Base-by-base conservation (phyloP, 2,888 invertebrate species). In the Branchellion lobata region DNA sequence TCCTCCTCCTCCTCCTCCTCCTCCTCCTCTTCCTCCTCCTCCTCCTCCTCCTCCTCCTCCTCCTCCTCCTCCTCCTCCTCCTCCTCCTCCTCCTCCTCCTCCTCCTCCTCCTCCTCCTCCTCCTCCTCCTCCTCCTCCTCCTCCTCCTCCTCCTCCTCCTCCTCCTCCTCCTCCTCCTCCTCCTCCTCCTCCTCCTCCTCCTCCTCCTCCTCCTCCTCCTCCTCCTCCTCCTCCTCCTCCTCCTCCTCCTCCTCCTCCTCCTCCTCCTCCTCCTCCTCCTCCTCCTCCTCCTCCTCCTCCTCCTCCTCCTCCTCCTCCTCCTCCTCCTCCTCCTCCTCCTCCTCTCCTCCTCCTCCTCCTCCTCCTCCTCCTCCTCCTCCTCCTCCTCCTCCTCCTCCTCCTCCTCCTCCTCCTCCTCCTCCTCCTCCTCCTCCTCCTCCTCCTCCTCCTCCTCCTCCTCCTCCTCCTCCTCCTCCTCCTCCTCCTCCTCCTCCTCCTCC, bases 391-490 rank as follows among this genome's bases (percentile, higher is more conserved):
- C n/a, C n/a, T n/a, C n/a, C n/a, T n/a, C n/a, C n/a, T n/a, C n/a
- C n/a, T n/a, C n/a, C n/a, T n/a, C n/a, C n/a, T n/a, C n/a, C 21
- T n/a, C 34, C 21, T 69, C 31, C 31, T 69, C 29, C 2, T 69
- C 11, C 69, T 69, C 29, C 8, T 27, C 69, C 29, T 69, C 14
- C 24, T 69, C 31, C 31, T 69, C 69, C 31, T 29, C 14, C 33
- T 29, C 14, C 29, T 69, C 69, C 69, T 69, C 31, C 69, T 69
- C 11, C 69, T 69, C 24, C 29, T 69, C 31, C 69, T 69, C 29
- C 29, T 69, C 69, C 29, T 27, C 0, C 31, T 29, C 69, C 69
- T 69, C 8, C 69, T 69, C 24, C 33, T 21, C 69, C 33, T 27
- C 2, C 27, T 27, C 1, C 29, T 69, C 27, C 69, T 27, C 14